These are phyloP conservation scores for Xestia c-nigrum DNA, from an alignment of 2,888 invertebrate genomes.

Conservation along the genomic window DNA sequence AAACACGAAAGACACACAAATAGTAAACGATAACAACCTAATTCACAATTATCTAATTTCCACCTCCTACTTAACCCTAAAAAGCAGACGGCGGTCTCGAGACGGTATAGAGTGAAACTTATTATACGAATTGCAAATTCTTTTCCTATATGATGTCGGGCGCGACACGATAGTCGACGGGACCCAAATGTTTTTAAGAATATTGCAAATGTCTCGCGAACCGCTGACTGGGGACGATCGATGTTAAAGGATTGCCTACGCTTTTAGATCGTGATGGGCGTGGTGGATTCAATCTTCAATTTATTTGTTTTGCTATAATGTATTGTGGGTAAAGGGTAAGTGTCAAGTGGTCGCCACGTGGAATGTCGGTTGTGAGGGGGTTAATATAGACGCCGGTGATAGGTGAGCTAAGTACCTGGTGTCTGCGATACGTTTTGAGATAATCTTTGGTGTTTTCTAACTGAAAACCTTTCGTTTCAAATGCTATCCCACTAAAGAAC, in stretches of 20 bases:
- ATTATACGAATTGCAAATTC: conserved; percentile 79
- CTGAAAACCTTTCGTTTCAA: neutral
- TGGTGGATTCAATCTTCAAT: conserved; percentile 72
- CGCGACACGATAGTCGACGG: conserved; percentile 73
- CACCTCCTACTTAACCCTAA: conserved; percentile 50
- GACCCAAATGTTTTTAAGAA: conserved; percentile 84
- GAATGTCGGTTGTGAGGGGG: conserved; percentile 19
- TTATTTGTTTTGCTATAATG: conserved; percentile 70
- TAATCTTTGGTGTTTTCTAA: neutral
- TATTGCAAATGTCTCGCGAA: conserved; percentile 84
- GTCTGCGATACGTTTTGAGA: neutral
- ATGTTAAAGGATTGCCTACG: conserved; percentile 83
- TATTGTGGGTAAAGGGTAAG: conserved; percentile 59
- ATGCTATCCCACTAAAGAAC: neutral
- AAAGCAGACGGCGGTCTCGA: conserved; percentile 46
- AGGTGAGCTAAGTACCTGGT: conserved; percentile 4
- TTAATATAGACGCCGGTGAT: neutral
- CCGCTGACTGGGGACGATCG: conserved; percentile 80
- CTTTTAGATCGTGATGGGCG: conserved; percentile 74
- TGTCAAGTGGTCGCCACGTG: conserved; percentile 54
- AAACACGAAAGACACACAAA: neutral
- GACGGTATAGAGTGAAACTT: conserved; percentile 71
- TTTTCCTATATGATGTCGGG: conserved; percentile 75
- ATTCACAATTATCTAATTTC: conserved; percentile 36
- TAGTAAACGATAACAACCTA: neutral